Base-by-base conservation (phyloP, 2,888 invertebrate genomes). In the Lagria hirta region DNA sequence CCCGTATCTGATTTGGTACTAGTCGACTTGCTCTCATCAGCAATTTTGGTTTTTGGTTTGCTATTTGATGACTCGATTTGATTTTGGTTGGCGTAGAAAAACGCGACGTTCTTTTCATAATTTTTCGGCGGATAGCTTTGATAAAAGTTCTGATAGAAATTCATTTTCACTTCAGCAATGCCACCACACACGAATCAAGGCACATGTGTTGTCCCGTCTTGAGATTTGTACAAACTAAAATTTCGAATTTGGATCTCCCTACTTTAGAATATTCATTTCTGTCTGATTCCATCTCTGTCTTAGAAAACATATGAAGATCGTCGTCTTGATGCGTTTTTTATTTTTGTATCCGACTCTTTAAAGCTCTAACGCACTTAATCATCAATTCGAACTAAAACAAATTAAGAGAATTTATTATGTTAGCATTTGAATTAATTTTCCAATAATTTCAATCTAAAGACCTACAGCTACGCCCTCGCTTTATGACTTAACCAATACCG, bases 1-100 rank as follows among this genome's bases (percentile, higher is more conserved):
- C 69, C 69, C 7, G 64, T 66, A 47, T 68, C 68, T 11, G 48
- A 46, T 40, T 48, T 49, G n/a, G 43, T 13, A 22, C 28, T 14
- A n/a, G n/a, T n/a, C n/a, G n/a, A n/a, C 32, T 36, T 15, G 12
- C 7, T 20, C 13, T 26, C 26, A 17, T 37, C 26, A 8, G 10
- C 15, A 18, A n/a, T n/a, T n/a, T n/a, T n/a, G n/a, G n/a, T n/a
- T n/a, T n/a, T n/a, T n/a, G n/a, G n/a, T 12, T 8, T 16, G 13
- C 16, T 8, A 4, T 15, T 33, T 29, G 12, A 24, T 11, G 10
- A 3, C 4, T 21, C 21, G n/a, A 8, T 4, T 18, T 20, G 12
- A n/a, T n/a, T n/a, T n/a, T n/a, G n/a, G n/a, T n/a, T n/a, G n/a
- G n/a, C n/a, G n/a, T n/a, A n/a, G n/a, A n/a, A n/a, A n/a, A n/a